Percentiles rank a stretch among this genome's conserved stretches.
Conservation (phyloP, 2,113 vertebrate genomes). For the Ictalurus furcatus region DNA sequence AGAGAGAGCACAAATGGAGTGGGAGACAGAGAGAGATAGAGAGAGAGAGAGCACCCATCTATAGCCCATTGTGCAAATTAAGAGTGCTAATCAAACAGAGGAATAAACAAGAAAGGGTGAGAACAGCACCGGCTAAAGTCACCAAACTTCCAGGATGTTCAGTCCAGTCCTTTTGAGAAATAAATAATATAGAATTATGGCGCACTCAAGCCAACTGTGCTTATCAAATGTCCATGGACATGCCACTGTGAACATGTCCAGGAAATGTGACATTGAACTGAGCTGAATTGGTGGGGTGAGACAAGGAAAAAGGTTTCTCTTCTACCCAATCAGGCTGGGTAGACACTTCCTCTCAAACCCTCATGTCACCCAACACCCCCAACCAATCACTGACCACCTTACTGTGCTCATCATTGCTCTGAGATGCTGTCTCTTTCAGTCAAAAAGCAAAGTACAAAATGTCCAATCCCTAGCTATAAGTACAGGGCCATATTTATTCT, state of each 20-base stretch:
- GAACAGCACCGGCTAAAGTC: neutral
- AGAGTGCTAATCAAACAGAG: constrained; percentile 35
- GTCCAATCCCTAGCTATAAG: constrained; percentile 83
- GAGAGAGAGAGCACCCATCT: constrained; percentile 19
- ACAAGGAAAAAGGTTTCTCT: neutral
- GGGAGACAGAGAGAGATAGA: neutral
- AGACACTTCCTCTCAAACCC: neutral
- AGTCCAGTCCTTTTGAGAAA: constrained; percentile 16
- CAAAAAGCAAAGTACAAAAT: constrained; percentile 63
- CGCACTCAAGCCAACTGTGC: constrained; percentile 41
- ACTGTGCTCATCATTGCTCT: constrained; percentile 54
- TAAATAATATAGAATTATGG: constrained; percentile 26
- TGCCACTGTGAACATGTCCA: constrained; percentile 29
- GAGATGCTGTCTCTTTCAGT: constrained; percentile 46
- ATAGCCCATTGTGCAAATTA: constrained; percentile 48
- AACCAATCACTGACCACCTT: neutral
- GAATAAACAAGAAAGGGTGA: neutral
- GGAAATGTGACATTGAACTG: constrained; percentile 17
- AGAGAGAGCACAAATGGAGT: neutral
- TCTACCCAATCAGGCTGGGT: constrained; percentile 10
- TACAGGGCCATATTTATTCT: constrained; percentile 91
- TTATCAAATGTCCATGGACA: constrained; percentile 39
- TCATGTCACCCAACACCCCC: neutral
- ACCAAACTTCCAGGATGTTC: neutral
- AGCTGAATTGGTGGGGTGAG: constrained; percentile 5